Evolutionary conservation across 1,140 invertebrate species (phyloP).

Genomic region (Drosophila takahashii): DNA sequence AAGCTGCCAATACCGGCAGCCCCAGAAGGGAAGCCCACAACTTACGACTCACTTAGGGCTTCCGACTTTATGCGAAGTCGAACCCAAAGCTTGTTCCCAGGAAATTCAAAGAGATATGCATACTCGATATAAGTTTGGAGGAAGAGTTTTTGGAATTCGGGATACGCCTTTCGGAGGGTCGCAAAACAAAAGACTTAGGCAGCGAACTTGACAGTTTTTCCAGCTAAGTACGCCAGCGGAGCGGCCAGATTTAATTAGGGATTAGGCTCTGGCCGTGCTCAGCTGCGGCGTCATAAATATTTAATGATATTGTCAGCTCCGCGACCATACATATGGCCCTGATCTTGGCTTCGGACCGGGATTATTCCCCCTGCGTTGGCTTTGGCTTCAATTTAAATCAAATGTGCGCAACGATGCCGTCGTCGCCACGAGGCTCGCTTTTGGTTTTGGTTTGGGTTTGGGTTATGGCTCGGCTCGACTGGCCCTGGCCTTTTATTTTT

Average conservation of each 20-base stretch:
- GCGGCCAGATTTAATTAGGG: conserved; percentile 56
- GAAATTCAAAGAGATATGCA: conserved; percentile 7
- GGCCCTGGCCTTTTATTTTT: conserved; percentile 65
- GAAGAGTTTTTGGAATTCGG: conserved; percentile 17
- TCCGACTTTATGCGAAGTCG: conserved; percentile 12
- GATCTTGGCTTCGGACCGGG: conserved; percentile 47
- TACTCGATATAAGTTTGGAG: conserved; percentile 7
- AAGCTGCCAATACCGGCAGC: conserved; percentile 32
- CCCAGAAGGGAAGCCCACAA: conserved; percentile 15
- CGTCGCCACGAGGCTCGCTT: conserved; percentile 43
- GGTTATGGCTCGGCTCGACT: conserved; percentile 9
- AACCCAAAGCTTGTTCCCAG: conserved; percentile 1
- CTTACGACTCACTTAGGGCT: conserved; percentile 47
- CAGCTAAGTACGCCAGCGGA: conserved; percentile 56
- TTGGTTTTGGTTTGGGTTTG: conserved; percentile 8
- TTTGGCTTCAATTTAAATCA: conserved; percentile 80
- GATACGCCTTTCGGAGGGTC: not conserved
- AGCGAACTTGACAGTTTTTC: conserved; percentile 73
- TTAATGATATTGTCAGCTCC: conserved; percentile 76
- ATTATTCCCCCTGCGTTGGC: conserved; percentile 36
- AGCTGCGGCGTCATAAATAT: conserved; percentile 71
- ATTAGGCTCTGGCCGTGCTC: conserved; percentile 46
- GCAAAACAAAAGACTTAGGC: conserved; percentile 61
- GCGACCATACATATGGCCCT: conserved; percentile 53
- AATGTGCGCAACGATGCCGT: conserved; percentile 70